phyloP scores from a whole-genome alignment of 2,113 vertebrate genomes.

The Casuarius casuarius region DNA sequence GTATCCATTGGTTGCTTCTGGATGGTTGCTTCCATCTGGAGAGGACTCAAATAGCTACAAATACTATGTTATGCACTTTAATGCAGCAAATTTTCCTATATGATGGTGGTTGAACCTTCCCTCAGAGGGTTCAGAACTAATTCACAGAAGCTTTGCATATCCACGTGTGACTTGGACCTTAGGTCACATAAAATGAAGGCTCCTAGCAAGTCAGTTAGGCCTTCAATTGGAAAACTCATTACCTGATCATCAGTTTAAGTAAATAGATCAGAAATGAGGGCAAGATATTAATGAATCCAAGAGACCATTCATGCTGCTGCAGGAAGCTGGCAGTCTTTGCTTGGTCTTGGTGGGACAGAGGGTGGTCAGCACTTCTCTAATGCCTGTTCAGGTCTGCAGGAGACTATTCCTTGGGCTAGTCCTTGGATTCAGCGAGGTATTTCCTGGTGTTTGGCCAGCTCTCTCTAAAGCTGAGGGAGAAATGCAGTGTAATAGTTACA shows the following conservation, averaged over 20 bases:
- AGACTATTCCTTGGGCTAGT: conserved; percentile 5
- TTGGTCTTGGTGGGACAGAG: neutral
- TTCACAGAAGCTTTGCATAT: neutral
- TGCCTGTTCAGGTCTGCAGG: neutral
- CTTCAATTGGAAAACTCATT: neutral
- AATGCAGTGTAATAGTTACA: neutral
- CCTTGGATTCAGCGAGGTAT: neutral
- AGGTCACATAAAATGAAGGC: neutral
- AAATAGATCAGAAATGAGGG: neutral
- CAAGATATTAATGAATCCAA: neutral
- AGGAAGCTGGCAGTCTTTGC: neutral
- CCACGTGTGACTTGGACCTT: neutral
- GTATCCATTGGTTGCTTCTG: neutral
- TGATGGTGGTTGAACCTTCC: neutral
- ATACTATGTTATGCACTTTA: neutral
- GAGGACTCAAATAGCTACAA: neutral
- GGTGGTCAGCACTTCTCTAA: neutral
- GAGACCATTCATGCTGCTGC: neutral
- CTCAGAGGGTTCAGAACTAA: neutral
- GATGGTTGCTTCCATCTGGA: neutral
- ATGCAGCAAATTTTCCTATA: neutral
- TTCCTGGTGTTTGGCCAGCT: neutral
- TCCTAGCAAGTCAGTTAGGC: neutral
- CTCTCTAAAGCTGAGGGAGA: neutral
- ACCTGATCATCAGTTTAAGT: neutral